A percentile compares a stretch with the other conserved stretches of the same genome.
Evolutionary conservation across 2,113 vertebrate genomes (phyloP).

Genomic region (Ammospiza caudacuta): DNA sequence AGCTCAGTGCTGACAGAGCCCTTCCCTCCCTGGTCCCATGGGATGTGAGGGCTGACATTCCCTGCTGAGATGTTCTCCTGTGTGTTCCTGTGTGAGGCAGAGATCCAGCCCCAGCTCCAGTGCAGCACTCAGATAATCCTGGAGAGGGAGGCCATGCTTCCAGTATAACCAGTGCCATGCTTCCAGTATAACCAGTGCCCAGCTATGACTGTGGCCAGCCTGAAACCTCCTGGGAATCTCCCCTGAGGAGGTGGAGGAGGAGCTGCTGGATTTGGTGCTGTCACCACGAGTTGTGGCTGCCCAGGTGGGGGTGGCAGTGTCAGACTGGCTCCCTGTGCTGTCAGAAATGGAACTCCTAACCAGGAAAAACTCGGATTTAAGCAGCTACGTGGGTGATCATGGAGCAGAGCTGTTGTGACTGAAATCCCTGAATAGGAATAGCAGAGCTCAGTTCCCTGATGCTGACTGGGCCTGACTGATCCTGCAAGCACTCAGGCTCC

Average conservation of each 20-base stretch:
- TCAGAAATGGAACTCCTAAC: neutral
- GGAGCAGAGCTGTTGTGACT: neutral
- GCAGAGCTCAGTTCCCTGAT: neutral
- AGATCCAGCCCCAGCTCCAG: neutral
- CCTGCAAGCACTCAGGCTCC: neutral
- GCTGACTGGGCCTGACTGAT: neutral
- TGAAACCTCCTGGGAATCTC: neutral
- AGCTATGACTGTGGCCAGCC: neutral
- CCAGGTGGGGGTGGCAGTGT: neutral
- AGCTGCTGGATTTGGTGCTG: neutral
- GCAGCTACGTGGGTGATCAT: fast-evolving
- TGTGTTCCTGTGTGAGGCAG: neutral
- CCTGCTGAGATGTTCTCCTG: neutral
- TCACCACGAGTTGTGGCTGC: neutral
- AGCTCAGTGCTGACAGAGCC: neutral
- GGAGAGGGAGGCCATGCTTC: neutral
- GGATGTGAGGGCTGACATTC: neutral
- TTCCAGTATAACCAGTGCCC: neutral
- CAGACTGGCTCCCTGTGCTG: neutral
- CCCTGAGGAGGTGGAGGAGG: neutral
- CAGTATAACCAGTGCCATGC: neutral
- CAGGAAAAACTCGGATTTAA: neutral
- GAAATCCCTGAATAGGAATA: neutral
- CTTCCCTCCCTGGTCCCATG: neutral
- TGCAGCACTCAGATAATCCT: neutral